Conservation (phyloP, 2,888 invertebrate genomes). For the Orthosia cruda region DNA sequence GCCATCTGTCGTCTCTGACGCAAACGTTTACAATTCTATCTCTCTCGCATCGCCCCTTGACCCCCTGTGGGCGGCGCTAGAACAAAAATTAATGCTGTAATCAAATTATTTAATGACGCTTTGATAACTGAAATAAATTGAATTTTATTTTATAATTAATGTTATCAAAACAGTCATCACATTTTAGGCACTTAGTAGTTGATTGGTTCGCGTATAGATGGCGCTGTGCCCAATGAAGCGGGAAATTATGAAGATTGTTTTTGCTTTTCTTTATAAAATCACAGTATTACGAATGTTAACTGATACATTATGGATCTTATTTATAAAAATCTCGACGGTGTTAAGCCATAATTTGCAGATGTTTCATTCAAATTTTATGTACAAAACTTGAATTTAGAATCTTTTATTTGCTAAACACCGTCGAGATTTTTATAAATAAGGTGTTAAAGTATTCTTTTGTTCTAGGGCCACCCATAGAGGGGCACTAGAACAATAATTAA, state of each 20-base stretch:
- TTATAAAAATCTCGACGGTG: too few species aligned
- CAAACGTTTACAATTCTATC: conserved; percentile 51
- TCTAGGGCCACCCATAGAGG: too few species aligned
- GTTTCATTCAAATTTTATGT: too few species aligned
- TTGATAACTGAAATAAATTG: conserved; percentile 55
- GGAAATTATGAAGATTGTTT: conserved; percentile 36
- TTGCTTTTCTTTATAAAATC: conserved; percentile 50
- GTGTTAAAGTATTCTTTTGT: too few species aligned
- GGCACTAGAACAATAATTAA: conserved; percentile 82
- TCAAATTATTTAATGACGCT: neutral
- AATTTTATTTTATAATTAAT: conserved; percentile 48
- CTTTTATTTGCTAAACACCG: too few species aligned
- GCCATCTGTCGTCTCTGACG: conserved; percentile 67
- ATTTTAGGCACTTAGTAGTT: conserved; percentile 35
- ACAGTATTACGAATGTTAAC: conserved; percentile 60
- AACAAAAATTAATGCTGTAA: conserved; percentile 81
- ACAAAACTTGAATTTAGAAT: too few species aligned
- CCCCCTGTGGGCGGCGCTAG: conserved; percentile 85
- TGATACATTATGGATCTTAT: conserved; percentile 45
- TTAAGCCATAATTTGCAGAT: too few species aligned
- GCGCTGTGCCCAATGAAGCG: conserved; percentile 53
- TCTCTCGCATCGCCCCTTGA: conserved; percentile 73
- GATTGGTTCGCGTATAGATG: conserved; percentile 61
- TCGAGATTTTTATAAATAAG: too few species aligned
- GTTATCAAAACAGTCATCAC: conserved; percentile 25